A percentile compares a stretch with the other conserved stretches of the same genome.
Evolutionary conservation across 2,797 vertebrate species (phyloP).

Genomic region (Florisuga fusca): DNA sequence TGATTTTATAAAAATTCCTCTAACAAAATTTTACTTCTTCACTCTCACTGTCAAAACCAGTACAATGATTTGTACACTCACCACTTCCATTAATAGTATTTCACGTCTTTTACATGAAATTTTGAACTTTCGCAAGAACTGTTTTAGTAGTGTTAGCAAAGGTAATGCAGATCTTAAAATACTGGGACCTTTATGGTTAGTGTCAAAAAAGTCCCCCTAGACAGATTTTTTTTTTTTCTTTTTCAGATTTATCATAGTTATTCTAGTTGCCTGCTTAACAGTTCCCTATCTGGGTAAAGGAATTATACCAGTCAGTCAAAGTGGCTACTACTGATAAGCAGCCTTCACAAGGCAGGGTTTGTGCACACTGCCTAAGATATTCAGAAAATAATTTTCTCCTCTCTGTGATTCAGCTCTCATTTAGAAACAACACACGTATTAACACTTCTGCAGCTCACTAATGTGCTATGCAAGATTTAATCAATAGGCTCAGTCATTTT

Average conservation of each 20-base stretch:
- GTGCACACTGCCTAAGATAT: not conserved
- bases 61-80: not conserved
- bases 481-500: not conserved
- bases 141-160: not conserved
- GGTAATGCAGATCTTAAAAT: not conserved
- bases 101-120: not conserved
- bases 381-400: not conserved
- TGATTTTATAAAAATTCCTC: not conserved
- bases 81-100: not conserved
- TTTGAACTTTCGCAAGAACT: not conserved
- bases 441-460: not conserved
- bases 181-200: not conserved
- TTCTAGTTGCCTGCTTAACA: not conserved
- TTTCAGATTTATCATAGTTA: not conserved
- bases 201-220: not conserved
- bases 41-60: not conserved
- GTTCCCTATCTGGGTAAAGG: not conserved
- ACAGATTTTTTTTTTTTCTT: not conserved
- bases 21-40: not conserved
- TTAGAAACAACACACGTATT: not conserved
- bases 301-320: not conserved
- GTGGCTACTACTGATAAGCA: not conserved
- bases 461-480: not conserved
- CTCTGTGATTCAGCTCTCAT: not conserved
- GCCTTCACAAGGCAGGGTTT: not conserved